Base-by-base conservation (phyloP, 2,797 vertebrate species). In the Ctenochaetus hawaiiensis region DNA sequence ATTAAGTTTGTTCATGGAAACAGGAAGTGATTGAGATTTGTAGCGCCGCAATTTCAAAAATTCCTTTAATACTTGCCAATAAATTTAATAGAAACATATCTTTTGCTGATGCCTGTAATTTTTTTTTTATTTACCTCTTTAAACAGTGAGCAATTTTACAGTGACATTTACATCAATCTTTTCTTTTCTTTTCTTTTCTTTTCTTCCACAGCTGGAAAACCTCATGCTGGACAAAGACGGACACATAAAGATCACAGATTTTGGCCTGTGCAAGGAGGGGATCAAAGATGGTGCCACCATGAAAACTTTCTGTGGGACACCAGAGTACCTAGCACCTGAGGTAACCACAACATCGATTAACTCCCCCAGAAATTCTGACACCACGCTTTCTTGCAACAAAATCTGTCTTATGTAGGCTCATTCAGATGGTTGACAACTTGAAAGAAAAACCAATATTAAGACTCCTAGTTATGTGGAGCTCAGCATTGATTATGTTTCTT, bases 161-260 rank as follows among this genome's bases (percentile, higher is more conserved):
- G 18, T 8, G 14, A 65, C 45, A 14, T 16, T 68, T 60, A 67
- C 14, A 6, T 52, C 17, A 10, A 10, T 81, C 11, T 54, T 71
- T 12, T 72, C 8, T 54, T 13, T 64, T 64, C n/a, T 1, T 26
- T n/a, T 81, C 11, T 54, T 71, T 12, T 72, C 8, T 54, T 13
- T 64, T 64, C n/a, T 1, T 26, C 18, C 12, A 16, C 76, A 99
- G 98, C 80, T 99, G 96, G 98, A 99, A 94, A 99, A 99, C 91
- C 96, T 99, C 80, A 99, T 99, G 98, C 96, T 99, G 95, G 98
- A 98, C 93, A 99, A 99, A 95, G 98, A 99, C 2, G 97, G 97
- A 71, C 98, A 99, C 92, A 96, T 99, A 92, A 99, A 98, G 94
- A 99, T 99, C 90, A 99, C 98, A 11, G 98, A 99, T 88, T 99